These are phyloP conservation scores for Tetramorium simillimum DNA, from an alignment of 1,140 invertebrate genomes.

Conservation along the genomic window DNA sequence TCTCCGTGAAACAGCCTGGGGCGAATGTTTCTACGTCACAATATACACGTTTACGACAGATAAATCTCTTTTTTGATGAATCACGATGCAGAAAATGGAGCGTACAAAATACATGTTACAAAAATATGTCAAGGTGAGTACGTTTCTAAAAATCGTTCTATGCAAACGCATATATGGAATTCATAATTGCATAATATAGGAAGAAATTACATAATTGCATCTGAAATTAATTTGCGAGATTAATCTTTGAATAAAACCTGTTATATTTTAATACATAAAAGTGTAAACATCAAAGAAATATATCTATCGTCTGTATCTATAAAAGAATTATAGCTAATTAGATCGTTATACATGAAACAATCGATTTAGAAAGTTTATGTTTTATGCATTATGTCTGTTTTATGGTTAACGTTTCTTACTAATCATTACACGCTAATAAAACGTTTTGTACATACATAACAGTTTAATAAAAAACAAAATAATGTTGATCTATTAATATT, in stretches of 20 bases:
- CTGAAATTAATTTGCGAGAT: neutral
- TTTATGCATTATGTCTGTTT: neutral
- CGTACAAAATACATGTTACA: neutral
- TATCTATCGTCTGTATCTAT: neutral
- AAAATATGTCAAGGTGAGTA: conserved; percentile 31
- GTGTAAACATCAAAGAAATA: neutral
- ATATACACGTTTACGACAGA: neutral
- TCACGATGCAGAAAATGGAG: conserved; percentile 23
- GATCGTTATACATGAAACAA: neutral
- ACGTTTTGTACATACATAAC: neutral
- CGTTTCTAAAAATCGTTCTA: conserved; percentile 40
- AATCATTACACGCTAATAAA: conserved; percentile 10
- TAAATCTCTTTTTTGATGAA: conserved; percentile 48
- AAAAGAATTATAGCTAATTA: conserved; percentile 3
- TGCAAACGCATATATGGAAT: neutral
- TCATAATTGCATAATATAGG: neutral
- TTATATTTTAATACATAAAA: neutral
- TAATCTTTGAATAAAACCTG: neutral
- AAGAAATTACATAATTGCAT: conserved; percentile 15
- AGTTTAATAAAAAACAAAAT: neutral
- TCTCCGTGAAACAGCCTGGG: neutral
- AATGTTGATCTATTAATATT: neutral
- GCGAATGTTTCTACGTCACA: neutral
- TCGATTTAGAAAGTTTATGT: conserved; percentile 1
- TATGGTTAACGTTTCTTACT: neutral